Conservation (phyloP, 2,113 vertebrate species). For the Varanus salvator region DNA sequence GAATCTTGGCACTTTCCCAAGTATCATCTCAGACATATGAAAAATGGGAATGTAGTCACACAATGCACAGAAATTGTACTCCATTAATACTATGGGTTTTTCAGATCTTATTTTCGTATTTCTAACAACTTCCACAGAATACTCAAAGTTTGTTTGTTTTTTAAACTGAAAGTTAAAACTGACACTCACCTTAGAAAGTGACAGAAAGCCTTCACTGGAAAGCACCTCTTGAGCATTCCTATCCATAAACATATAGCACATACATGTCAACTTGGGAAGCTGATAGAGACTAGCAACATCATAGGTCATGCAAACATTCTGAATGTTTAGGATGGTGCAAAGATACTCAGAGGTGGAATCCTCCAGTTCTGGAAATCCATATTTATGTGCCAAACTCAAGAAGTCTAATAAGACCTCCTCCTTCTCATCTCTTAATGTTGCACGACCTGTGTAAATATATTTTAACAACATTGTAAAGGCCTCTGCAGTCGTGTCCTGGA, state of each 20-base stretch:
- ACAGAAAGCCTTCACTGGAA: constrained; percentile 90
- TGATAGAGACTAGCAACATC: constrained; percentile 97
- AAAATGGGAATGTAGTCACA: not conserved
- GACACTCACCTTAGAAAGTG: constrained; percentile 89
- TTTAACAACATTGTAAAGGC: constrained; percentile 95
- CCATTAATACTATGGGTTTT: not conserved
- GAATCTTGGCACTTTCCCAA: not conserved
- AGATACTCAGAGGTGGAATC: constrained; percentile 96
- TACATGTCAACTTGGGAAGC: constrained; percentile 87
- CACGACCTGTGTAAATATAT: constrained; percentile 96
- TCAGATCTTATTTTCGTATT: not conserved
- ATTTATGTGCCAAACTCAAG: constrained; percentile 94
- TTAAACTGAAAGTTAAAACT: constrained; percentile 7
- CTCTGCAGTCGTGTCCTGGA: constrained; percentile 93
- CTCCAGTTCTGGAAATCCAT: constrained; percentile 95
- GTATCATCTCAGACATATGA: not conserved
- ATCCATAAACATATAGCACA: constrained; percentile 97
- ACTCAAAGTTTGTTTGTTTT: not conserved
- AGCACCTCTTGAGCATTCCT: constrained; percentile 93
- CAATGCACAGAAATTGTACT: not conserved
- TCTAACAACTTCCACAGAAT: not conserved
- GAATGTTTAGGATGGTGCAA: constrained; percentile 93
- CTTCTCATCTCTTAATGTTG: constrained; percentile 90
- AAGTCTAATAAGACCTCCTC: constrained; percentile 97
- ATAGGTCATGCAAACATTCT: constrained; percentile 97